Evolutionary conservation across 2,888 invertebrate species (phyloP).

Genomic region (Trichopoda pennipes): DNA sequence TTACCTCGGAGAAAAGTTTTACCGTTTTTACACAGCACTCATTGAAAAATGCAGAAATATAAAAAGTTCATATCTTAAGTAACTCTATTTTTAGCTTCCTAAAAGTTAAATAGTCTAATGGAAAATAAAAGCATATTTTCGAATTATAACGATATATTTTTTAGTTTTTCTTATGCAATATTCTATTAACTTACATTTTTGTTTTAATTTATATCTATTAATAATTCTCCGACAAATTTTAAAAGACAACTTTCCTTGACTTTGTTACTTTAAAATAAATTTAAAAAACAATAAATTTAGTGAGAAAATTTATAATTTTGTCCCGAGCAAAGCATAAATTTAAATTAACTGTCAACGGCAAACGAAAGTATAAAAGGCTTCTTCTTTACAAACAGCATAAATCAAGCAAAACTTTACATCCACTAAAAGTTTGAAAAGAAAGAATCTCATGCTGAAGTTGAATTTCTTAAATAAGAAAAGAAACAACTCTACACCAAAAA

Average conservation of each 20-base stretch:
- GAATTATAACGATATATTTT: too few species aligned
- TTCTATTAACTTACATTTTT: constrained; percentile 14
- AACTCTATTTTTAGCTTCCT: too few species aligned
- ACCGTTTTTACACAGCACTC: too few species aligned
- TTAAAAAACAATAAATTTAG: constrained; percentile 48
- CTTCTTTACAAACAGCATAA: constrained; percentile 56
- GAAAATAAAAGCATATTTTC: too few species aligned
- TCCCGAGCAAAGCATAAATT: constrained; percentile 65
- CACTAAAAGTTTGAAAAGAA: constrained; percentile 34
- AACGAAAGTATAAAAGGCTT: constrained; percentile 50
- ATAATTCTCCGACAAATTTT: constrained; percentile 3
- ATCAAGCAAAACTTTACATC: constrained; percentile 65
- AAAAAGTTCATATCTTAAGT: too few species aligned
- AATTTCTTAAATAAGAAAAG: constrained; percentile 47
- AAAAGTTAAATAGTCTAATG: too few species aligned
- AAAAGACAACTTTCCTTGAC: constrained; percentile 46
- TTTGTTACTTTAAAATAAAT: constrained; percentile 32
- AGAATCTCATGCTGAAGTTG: constrained; percentile 58
- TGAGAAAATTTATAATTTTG: constrained; percentile 68
- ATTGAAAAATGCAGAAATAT: too few species aligned
- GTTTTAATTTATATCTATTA: constrained; percentile 29
- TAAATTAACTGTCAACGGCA: constrained; percentile 66
- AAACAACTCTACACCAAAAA: constrained; percentile 28
- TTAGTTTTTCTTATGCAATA: too few species aligned
- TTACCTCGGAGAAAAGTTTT: too few species aligned